Evolutionary conservation across 2,113 vertebrate species (phyloP).

Genomic region (Rhea pennata): DNA sequence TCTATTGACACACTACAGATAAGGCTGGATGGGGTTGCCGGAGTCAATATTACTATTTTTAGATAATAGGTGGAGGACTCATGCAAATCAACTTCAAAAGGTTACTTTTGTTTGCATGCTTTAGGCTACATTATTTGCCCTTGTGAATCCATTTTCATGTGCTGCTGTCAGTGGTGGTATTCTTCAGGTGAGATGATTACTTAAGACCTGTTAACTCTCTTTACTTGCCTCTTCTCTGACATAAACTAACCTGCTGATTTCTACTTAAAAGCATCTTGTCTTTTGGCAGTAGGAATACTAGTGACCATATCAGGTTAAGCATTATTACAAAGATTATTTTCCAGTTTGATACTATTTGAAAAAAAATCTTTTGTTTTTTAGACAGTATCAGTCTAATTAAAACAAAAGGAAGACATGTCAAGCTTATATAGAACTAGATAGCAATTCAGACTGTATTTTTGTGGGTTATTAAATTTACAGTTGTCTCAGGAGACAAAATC

Average conservation of each 20-base stretch:
- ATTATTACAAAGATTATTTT: neutral
- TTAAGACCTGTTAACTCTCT: conserved; percentile 8
- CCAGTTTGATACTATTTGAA: neutral
- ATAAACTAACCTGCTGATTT: conserved; percentile 41
- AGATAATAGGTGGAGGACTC: neutral
- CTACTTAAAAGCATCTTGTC: neutral
- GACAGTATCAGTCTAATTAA: neutral
- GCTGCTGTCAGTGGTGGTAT: neutral
- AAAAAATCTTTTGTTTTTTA: neutral
- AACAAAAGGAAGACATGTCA: neutral
- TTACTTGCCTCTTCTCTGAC: conserved; percentile 10
- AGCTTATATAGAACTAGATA: neutral
- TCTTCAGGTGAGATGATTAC: conserved; percentile 28
- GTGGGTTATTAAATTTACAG: neutral
- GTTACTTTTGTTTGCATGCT: conserved; percentile 7
- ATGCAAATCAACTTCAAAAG: conserved; percentile 1
- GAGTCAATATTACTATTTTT: conserved; percentile 55
- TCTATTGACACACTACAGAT: neutral
- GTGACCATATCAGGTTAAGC: neutral
- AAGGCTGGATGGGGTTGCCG: neutral
- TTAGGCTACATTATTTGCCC: neutral
- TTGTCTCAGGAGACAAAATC: conserved; percentile 31
- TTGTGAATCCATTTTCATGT: conserved; percentile 11
- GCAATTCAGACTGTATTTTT: conserved; percentile 23
- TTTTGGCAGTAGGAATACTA: neutral